Percentiles rank a stretch among this genome's conserved stretches.
Conservation (phyloP, 1,140 invertebrate genomes). For the Dryas iulia region DNA sequence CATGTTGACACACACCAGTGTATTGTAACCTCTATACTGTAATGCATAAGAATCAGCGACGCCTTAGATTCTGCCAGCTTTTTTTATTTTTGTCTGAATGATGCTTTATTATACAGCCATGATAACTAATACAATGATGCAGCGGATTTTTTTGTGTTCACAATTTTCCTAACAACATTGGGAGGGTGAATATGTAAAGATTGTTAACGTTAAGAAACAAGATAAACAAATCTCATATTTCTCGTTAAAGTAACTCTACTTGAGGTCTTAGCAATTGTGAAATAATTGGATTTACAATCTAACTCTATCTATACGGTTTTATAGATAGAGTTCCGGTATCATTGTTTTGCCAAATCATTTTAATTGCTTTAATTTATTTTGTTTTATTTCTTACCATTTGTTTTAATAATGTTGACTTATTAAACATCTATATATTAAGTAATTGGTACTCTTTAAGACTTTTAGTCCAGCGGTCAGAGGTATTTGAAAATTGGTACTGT, state of each 20-base stretch:
- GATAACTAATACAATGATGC: constrained; percentile 43
- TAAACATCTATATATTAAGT: not conserved
- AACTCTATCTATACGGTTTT: not conserved
- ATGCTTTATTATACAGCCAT: constrained; percentile 50
- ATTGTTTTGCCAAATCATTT: not conserved
- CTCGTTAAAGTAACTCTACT: not conserved
- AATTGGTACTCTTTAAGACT: too few relatives aligned
- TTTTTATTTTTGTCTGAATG: constrained; percentile 57
- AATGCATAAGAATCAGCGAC: constrained; percentile 11
- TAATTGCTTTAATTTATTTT: not conserved
- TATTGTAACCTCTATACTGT: constrained; percentile 21
- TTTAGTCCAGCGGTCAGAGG: too few relatives aligned
- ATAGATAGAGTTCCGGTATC: not conserved
- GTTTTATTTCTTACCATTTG: not conserved
- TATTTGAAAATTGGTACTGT: too few relatives aligned
- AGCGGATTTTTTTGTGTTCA: constrained; percentile 26
- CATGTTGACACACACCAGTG: constrained; percentile 29
- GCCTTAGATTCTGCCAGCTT: constrained; percentile 17
- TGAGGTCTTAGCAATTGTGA: not conserved
- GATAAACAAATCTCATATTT: not conserved
- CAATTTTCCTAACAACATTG: constrained; percentile 23
- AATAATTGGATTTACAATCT: constrained; percentile 1
- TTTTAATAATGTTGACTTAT: not conserved
- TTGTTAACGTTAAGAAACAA: constrained; percentile 10
- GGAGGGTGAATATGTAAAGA: constrained; percentile 19